Evolutionary conservation across 2,113 vertebrate species (phyloP), one percentile per base, ranked within the genome.

Genomic region (Strix aluco): DNA sequence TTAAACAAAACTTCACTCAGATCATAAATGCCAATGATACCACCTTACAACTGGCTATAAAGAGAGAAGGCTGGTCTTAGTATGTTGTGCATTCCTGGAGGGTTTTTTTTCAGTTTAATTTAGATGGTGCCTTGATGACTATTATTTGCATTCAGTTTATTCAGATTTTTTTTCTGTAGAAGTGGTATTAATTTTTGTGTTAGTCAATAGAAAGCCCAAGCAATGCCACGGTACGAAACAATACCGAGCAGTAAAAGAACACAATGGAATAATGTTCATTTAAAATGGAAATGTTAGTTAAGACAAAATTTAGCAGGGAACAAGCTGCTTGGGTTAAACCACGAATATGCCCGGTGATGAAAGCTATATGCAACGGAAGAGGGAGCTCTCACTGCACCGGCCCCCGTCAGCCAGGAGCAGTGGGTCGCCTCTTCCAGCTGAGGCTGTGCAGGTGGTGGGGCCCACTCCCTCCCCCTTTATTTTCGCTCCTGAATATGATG

Each of bases 351-450:
- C 36, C 0, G 1, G 30, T 5, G 44, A 79, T 29, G 40, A 52
- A 62, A 80, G 79, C 74, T 11, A 11, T 52, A 73, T 65, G 58
- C 52, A 87, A 96, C 84, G 0, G 92, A 80, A 97, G 96, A 85
- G 96, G 96, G 93, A 97, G 96, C 94, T 82, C 93, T 85, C 88
- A 83, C 62, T 5, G 93, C 96, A 54, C 54, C 13, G 34, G 93
- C 78, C 96, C 89, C 81, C 7, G 6, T 19, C 65, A 32, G 75
- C 62, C 0, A 0, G 36, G 18, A n/a, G 62, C 27, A 65, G 52
- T 54, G 77, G 29, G 46, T 6, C 16, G 10, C 46, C 74, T 55
- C n/a, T n/a, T n/a, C 63, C 3, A 32, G 74, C 20, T 30, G 51
- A 62, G 47, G 32, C 34, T 46, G 25, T 13, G 52, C 12, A 42